A percentile compares a stretch with the other conserved stretches of the same genome.
These are phyloP conservation scores for Andricus grossulariae DNA, from an alignment of 1,140 invertebrate genomes.

Conservation along the genomic window DNA sequence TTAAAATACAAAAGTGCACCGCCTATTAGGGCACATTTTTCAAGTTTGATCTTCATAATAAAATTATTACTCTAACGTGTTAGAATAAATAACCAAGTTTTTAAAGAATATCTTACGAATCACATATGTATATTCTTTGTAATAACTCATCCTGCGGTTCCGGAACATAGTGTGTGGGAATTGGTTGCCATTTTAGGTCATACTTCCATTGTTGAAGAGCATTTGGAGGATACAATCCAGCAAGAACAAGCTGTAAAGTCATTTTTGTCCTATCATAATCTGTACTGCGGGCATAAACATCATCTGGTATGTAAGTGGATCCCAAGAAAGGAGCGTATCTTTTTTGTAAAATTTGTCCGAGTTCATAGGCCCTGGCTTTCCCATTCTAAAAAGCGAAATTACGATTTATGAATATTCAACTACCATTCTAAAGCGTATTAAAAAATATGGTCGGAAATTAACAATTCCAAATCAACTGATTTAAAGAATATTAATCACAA, in stretches of 20 bases:
- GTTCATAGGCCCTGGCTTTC: constrained; percentile 68
- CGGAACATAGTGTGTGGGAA: constrained; percentile 50
- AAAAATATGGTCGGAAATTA: too few relatives aligned
- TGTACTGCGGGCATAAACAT: constrained; percentile 69
- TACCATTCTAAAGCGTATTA: too few relatives aligned
- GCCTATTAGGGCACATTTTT: too few relatives aligned
- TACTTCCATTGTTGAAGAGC: constrained; percentile 53
- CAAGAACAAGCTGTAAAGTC: constrained; percentile 76
- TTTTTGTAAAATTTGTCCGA: constrained; percentile 69
- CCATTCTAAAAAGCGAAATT: constrained; percentile 66
- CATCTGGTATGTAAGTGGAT: constrained; percentile 69
- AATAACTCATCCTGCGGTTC: constrained; percentile 43
- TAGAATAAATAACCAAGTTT: too few relatives aligned
- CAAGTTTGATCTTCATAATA: too few relatives aligned
- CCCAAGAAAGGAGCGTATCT: constrained; percentile 71
- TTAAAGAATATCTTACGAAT: not conserved
- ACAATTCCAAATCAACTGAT: too few relatives aligned
- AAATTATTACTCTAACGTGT: too few relatives aligned
- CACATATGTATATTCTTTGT: not conserved
- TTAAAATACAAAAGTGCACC: too few relatives aligned
- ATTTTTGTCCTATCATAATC: constrained; percentile 78
- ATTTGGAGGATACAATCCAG: constrained; percentile 70
- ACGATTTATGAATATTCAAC: not conserved
- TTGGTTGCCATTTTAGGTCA: constrained; percentile 58
- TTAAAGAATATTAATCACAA: too few relatives aligned